Evolutionary conservation across 1,140 invertebrate genomes (phyloP).

Genomic region (Aphelinus certus): DNA sequence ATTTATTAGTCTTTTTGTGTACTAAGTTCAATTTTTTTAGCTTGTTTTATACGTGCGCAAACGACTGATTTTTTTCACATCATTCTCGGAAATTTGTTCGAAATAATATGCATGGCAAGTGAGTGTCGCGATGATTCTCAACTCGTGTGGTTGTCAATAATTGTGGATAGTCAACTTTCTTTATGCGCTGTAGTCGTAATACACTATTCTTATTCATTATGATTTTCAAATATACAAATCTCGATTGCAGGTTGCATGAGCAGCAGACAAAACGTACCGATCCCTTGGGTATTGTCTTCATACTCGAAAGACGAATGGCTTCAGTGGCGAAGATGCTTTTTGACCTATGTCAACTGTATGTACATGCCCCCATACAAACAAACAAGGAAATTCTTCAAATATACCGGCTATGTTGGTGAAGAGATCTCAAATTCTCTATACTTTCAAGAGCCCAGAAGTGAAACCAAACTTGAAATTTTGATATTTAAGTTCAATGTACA

Average conservation of each 20-base stretch:
- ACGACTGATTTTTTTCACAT: too few relatives aligned
- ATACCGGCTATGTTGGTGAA: slow-evolving; percentile 6
- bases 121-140: too few relatives aligned
- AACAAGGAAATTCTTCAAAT: slow-evolving; percentile 6
- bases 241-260: neutral
- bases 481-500: slow-evolving; percentile 16
- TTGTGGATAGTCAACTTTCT: too few relatives aligned
- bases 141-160: too few relatives aligned
- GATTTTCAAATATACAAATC: too few relatives aligned
- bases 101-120: too few relatives aligned
- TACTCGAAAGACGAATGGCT: slow-evolving; percentile 13
- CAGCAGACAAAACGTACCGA: neutral
- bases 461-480: neutral
- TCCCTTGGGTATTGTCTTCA: slow-evolving; percentile 4
- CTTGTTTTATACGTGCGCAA: too few relatives aligned
- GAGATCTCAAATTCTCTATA: slow-evolving; percentile 2
- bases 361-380: slow-evolving; percentile 7
- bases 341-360: neutral
- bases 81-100: too few relatives aligned
- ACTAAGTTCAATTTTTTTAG: too few relatives aligned
- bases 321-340: slow-evolving; percentile 11
- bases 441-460: neutral
- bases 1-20: too few relatives aligned
- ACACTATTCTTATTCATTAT: too few relatives aligned
- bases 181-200: too few relatives aligned